Evolutionary conservation across 2,888 invertebrate genomes (phyloP), one percentile per base, ranked within the genome.

Genomic region (Cryptocheilus praepositus): DNA sequence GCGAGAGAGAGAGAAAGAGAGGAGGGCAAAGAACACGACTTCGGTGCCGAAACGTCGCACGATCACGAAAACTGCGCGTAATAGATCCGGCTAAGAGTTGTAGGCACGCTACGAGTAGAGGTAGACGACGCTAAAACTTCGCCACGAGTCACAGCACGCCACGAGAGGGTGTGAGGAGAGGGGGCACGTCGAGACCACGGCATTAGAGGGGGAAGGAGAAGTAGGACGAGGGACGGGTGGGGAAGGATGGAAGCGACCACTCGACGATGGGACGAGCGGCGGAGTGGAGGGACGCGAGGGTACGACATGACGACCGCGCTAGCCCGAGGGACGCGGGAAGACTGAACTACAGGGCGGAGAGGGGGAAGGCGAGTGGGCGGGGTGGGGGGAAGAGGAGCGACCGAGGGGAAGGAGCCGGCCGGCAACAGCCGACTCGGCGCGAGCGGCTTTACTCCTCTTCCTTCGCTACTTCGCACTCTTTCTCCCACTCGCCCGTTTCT

Each of bases 81-180:
- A 84, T 81, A 84, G 82, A 84, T 82, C 79, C 81, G 79, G 79
- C 79, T 79, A 81, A 84, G 78, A 76, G 82, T 84, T 82, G 83
- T 82, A 83, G 83, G 81, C 79, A 83, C 82, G 83, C 82, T 80
- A 81, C 83, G 81, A 81, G 81, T 81, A 80, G 79, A 77, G 76
- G 72, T 79, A 78, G 63, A 78, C 82, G 83, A 85, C 81, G 86
- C 82, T 85, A 81, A 85, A 86, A 85, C 83, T 86, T 85, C 76
- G 79, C 83, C 85, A 83, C 85, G 84, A 85, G 85, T 85, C 81
- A 78, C 70, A 79, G 70, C 71, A 73, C 70, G 70, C 68, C 74
- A 74, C 70, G 70, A 61, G 67, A 67, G 69, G 71, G 62, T 46
- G 55, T 51, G 22, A 52, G 52, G 51, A 57, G 43, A 36, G 61